These are phyloP conservation scores for Pogoniulus pusillus DNA, from an alignment of 2,797 vertebrate genomes.

Conservation along the genomic window DNA sequence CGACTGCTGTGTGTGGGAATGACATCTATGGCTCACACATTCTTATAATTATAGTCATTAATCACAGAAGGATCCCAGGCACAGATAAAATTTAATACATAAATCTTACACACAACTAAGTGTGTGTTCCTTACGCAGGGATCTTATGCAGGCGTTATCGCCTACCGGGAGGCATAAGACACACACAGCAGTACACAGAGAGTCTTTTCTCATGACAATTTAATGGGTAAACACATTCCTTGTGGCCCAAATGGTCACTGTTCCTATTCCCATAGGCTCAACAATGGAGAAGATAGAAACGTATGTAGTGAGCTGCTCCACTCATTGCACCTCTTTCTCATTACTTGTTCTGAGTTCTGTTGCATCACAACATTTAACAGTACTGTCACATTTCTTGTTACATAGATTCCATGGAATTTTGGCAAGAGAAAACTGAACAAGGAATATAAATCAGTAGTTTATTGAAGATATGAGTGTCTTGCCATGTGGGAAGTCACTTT, in stretches of 20 bases:
- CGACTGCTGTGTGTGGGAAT: not conserved
- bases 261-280: not conserved
- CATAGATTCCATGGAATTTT: not conserved
- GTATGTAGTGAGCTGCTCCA: not conserved
- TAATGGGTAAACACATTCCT: not conserved
- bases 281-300: not conserved
- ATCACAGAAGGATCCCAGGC: not conserved
- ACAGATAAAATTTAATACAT: not conserved
- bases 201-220: not conserved
- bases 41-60: not conserved
- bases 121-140: not conserved
- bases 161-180: not conserved
- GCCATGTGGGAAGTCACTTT: not conserved
- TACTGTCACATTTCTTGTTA: not conserved
- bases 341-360: not conserved
- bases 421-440: not conserved
- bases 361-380: not conserved
- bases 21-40: not conserved
- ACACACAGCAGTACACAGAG: not conserved
- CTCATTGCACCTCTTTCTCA: not conserved
- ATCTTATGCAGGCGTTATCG: not conserved
- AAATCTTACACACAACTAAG: not conserved
- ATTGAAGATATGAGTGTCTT: not conserved
- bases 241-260: not conserved
- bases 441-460: not conserved